Evolutionary conservation across 2,797 vertebrate genomes (phyloP).

Genomic region (Aldrovandia affinis): DNA sequence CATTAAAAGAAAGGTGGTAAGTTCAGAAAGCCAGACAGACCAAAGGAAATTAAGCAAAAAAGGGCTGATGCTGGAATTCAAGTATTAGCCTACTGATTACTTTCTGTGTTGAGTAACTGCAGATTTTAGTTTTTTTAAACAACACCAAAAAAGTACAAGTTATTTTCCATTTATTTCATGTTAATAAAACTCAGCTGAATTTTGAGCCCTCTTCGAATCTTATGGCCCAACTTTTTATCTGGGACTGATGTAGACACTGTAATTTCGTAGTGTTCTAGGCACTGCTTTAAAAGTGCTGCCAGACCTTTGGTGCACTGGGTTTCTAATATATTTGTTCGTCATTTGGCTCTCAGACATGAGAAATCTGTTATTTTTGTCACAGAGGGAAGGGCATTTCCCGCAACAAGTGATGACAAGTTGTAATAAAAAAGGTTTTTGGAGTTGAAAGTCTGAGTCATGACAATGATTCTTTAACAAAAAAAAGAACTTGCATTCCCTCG

Average conservation of each 20-base stretch:
- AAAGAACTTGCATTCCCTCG: background rate
- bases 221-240: background rate
- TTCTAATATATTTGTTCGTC: background rate
- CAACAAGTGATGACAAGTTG: slow-evolving; percentile 8
- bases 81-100: background rate
- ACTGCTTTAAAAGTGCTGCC: background rate
- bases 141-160: background rate
- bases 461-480: too few species aligned
- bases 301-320: background rate
- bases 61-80: background rate
- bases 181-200: background rate
- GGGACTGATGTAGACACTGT: background rate
- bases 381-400: slow-evolving; percentile 2
- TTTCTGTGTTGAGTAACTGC: background rate
- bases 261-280: background rate
- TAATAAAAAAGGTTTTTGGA: background rate
- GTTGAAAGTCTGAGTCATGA: background rate
- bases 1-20: slow-evolving; percentile 18
- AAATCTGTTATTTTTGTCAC: background rate
- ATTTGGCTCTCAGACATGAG: background rate
- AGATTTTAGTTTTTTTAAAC: background rate
- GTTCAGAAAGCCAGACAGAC: slow-evolving; percentile 15
- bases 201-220: background rate
- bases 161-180: background rate
- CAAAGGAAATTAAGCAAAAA: background rate